Evolutionary conservation across 2,113 vertebrate species (phyloP), one percentile per base, ranked within the genome.

Genomic region (Psettodes erumei): DNA sequence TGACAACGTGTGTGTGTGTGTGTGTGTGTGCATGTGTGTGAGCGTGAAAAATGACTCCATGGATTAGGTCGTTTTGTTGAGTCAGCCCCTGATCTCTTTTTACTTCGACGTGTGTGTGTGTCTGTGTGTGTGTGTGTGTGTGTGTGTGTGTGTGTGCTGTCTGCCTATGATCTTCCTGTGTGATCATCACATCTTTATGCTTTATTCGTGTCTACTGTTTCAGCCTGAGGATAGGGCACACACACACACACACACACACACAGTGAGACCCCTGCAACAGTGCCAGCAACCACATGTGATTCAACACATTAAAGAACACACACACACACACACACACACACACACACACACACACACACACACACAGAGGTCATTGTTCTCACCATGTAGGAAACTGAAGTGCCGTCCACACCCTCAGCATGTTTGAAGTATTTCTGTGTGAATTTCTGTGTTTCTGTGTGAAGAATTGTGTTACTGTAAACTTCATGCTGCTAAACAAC

Each of bases 11-110:
- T 59, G 63, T 60, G 63, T 19, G 62, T 23, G 73, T 30, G 53
- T 38, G 73, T 48, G 61, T 33, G 35, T 72, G 70, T 33, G 66
- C 32, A 38, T 21, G 25, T 40, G 47, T 10, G n/a, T 56, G 4
- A 28, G 40, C 12, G 43, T n/a, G 33, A 32, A 40, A 67, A 53
- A 56, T 65, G 59, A 45, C 6, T 59, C 53, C 28, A 55, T 37
- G 50, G 33, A 75, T 47, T 60, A 32, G 58, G 54, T 59, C 1
- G 54, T 74, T 78, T 43, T 61, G 60, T 63, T 71, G 71, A 82
- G 53, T 82, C 83, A 75, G 74, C 55, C 77, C 13, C 16, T 45
- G 37, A 51, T 25, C 50, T 55, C 13, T 10, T 59, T 37, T 70
- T 4, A 18, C 45, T 61, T 11, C 7, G 21, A 33, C 6, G 30